A percentile compares a stretch with the other conserved stretches of the same genome.
phyloP scores from a whole-genome alignment of 2,797 vertebrate genomes.

The Liparis tanakae region DNA sequence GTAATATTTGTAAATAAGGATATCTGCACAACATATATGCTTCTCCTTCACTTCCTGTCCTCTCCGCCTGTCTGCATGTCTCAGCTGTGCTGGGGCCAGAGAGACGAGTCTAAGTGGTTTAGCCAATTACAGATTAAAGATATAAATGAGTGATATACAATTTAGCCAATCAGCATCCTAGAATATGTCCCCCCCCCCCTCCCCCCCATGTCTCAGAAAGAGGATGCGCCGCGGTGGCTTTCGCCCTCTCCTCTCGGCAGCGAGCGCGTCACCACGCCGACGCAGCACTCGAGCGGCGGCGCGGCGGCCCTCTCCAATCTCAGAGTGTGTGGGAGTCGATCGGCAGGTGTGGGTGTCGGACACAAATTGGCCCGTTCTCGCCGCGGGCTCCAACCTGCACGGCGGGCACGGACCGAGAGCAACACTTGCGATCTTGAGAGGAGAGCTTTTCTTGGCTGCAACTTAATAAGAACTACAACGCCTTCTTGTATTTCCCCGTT shows the following conservation, averaged over 20 bases:
- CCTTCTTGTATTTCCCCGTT: not conserved
- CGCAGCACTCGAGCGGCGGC: slow-evolving; percentile 26
- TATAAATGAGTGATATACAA: too few species aligned
- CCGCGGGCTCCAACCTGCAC: slow-evolving; percentile 48
- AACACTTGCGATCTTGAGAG: slow-evolving; percentile 16
- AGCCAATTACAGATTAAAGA: too few species aligned
- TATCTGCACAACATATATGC: too few species aligned
- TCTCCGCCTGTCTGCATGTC: too few species aligned
- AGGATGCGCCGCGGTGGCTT: slow-evolving; percentile 12
- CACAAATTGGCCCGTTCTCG: slow-evolving; percentile 55
- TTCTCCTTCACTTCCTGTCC: too few species aligned
- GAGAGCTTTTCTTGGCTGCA: not conserved
- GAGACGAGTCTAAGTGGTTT: too few species aligned
- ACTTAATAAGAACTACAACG: slow-evolving; percentile 24
- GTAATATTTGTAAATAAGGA: too few species aligned
- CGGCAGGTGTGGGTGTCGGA: slow-evolving; percentile 65
- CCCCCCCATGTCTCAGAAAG: not conserved
- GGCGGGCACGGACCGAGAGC: not conserved
- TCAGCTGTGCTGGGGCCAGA: too few species aligned
- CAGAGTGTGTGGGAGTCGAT: slow-evolving; percentile 65
- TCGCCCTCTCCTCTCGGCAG: slow-evolving; percentile 10
- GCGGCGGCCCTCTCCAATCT: slow-evolving; percentile 64
- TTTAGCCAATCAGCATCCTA: too few species aligned
- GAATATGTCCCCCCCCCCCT: too few species aligned
- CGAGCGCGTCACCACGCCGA: slow-evolving; percentile 17